Evolutionary conservation across 2,113 vertebrate species (phyloP), one percentile per base, ranked within the genome.

Genomic region (Pangasianodon hypophthalmus): DNA sequence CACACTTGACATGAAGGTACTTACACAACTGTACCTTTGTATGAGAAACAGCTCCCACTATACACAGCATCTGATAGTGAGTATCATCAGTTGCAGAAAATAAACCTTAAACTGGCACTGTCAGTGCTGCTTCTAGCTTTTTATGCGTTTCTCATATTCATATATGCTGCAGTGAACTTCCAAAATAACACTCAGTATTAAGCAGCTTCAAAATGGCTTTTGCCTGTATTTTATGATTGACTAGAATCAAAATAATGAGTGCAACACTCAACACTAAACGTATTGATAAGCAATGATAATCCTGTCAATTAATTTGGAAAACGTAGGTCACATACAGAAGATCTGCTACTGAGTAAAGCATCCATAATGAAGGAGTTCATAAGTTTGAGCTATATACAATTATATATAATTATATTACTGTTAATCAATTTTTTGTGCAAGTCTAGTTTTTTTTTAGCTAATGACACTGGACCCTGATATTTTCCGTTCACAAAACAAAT

Each of bases 1-100:
- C 69, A 50, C 58, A 83, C 83, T 69, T 91, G 69, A 83, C 77
- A 85, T 64, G 73, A 75, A 87, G 32, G 67, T 54, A 89, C 50
- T 82, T 58, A 75, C 79, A 91, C 60, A 50, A 82, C 50, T 62
- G 71, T 37, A 37, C 37, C 54, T 75, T 44, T 77, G 67, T 82
- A 77, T 87, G 46, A 44, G 32, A 64, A 50, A 56, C 77, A 83
- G 64, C 16, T 89, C 75, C 83, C 81, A 71, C 52, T 60, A 64
- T 73, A 83, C 18, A 18, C 14, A n/a, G 81, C 9, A 21, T 80
- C 73, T 80, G 54, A 87, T 9, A 26, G 29, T 80, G 14, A 60
- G 24, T 19, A n/a, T 62, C n/a, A 32, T 87, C 32, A 29, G 37
- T 14, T 64, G 56, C 37, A 62, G 37, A 5, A 60, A 26, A 44